Percentiles rank a stretch among this genome's conserved stretches.
Conservation (phyloP, 2,113 vertebrate species). For the Ptilonorhynchus violaceus region DNA sequence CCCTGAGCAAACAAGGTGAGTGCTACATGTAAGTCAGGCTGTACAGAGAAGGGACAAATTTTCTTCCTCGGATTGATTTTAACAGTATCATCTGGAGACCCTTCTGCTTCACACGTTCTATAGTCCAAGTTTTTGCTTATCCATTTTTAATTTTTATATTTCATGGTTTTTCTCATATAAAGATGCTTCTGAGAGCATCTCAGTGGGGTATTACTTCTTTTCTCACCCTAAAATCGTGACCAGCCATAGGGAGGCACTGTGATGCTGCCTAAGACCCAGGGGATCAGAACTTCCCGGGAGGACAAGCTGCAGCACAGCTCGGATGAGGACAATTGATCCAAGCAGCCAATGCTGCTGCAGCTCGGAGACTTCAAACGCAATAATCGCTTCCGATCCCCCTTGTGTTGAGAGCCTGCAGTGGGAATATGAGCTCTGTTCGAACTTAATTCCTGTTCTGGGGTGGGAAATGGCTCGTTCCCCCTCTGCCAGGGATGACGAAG, state of each 20-base stretch:
- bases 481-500: neutral
- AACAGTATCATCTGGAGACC: neutral
- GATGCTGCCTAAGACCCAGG: neutral
- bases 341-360: neutral
- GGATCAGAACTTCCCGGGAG: neutral
- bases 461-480: neutral
- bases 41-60: neutral
- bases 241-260: neutral
- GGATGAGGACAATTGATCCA: neutral
- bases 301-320: neutral
- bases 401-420: neutral
- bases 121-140: neutral
- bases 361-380: neutral
- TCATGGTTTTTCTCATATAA: neutral
- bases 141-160: neutral
- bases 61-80: neutral
- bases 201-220: neutral
- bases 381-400: neutral
- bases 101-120: neutral
- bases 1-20: accelerated
- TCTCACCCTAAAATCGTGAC: neutral
- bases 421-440: neutral
- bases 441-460: neutral
- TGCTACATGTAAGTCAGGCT: neutral
- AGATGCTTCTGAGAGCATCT: neutral